Percentiles rank a stretch among this genome's conserved stretches.
These are phyloP conservation scores for Dermatemys mawii DNA, from an alignment of 2,113 vertebrate species.

Conservation along the genomic window DNA sequence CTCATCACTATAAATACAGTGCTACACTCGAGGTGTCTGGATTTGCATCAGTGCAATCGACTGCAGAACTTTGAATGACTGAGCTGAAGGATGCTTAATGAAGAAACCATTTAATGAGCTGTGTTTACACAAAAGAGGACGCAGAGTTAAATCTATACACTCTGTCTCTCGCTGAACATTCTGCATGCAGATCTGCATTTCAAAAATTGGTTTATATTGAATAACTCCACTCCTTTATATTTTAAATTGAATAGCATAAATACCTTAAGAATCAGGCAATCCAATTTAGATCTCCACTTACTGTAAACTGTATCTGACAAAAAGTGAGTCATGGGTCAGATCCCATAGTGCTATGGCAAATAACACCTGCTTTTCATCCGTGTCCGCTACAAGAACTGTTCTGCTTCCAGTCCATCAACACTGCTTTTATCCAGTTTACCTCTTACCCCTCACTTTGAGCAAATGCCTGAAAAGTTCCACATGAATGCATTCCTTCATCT, in stretches of 20 bases:
- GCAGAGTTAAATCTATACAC: neutral
- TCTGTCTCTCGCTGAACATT: neutral
- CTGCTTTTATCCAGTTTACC: neutral
- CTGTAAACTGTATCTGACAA: neutral
- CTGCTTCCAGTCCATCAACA: neutral
- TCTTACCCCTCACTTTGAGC: neutral
- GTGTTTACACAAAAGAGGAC: neutral
- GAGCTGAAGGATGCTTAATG: neutral
- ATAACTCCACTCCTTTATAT: neutral
- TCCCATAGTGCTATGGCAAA: neutral
- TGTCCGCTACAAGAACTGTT: neutral
- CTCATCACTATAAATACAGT: neutral
- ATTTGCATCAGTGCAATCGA: neutral
- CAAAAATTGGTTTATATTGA: neutral
- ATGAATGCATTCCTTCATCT: neutral
- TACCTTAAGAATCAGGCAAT: neutral
- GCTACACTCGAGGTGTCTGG: neutral
- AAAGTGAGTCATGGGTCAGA: neutral
- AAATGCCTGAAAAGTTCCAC: neutral
- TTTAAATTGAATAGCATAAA: neutral
- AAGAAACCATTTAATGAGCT: neutral
- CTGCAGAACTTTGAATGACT: neutral
- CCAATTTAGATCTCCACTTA: neutral
- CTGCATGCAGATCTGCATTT: fast-evolving
- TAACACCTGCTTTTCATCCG: neutral